phyloP scores from a whole-genome alignment of 1,140 invertebrate genomes.

The Latrodectus geometricus region DNA sequence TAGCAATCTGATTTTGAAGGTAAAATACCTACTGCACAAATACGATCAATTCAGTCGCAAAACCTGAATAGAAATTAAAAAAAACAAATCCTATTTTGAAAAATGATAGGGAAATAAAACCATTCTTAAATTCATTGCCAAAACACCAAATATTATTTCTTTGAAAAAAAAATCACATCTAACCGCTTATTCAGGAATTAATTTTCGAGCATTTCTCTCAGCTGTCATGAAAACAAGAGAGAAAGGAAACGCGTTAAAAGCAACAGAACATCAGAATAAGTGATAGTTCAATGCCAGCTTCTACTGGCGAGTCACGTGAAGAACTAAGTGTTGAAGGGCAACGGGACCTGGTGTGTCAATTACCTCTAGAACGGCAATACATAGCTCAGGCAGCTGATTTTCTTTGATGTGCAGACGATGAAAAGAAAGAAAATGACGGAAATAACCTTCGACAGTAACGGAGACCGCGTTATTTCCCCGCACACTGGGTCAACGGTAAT shows the following conservation, averaged over 20 bases:
- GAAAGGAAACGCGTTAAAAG: background rate
- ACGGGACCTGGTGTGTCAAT: slow-evolving; percentile 35
- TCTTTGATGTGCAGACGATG: slow-evolving; percentile 22
- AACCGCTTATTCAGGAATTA: background rate
- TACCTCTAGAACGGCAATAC: slow-evolving; percentile 29
- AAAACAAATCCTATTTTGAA: too few species aligned
- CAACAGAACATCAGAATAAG: background rate
- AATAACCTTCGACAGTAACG: slow-evolving; percentile 46
- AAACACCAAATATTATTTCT: too few species aligned
- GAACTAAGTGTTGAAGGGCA: slow-evolving; percentile 44
- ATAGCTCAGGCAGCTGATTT: slow-evolving; percentile 11
- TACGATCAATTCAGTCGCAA: too few species aligned
- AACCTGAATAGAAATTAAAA: too few species aligned
- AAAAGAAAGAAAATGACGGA: slow-evolving; percentile 39
- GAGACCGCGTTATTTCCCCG: slow-evolving; percentile 10
- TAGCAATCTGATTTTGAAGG: too few species aligned
- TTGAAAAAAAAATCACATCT: too few species aligned
- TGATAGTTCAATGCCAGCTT: slow-evolving; percentile 31
- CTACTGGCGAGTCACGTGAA: slow-evolving; percentile 13
- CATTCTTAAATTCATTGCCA: too few species aligned
- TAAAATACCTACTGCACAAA: too few species aligned
- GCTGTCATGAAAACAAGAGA: background rate
- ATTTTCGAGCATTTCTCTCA: background rate
- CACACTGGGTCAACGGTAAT: slow-evolving; percentile 37
- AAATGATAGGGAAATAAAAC: too few species aligned